Percentiles rank a stretch among this genome's conserved stretches.
These are phyloP conservation scores for Meandrusa payeni DNA, from an alignment of 2,888 invertebrate species.

Conservation along the genomic window DNA sequence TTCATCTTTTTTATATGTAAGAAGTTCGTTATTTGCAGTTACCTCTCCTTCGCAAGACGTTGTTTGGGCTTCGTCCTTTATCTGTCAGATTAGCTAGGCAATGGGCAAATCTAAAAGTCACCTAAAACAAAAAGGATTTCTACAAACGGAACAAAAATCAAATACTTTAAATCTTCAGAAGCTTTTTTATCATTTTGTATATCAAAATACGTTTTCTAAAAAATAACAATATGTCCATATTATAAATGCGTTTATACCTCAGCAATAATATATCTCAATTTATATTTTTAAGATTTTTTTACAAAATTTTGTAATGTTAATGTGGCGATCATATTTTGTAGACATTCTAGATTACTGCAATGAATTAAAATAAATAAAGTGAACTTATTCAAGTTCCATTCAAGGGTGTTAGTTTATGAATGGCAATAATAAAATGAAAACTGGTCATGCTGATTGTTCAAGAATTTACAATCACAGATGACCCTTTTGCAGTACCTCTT, in stretches of 20 bases:
- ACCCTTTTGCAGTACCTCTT: no score
- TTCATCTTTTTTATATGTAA: conserved; percentile 28
- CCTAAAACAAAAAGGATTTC: neutral
- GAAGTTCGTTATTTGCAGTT: conserved; percentile 18
- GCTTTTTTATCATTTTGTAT: conserved; percentile 24
- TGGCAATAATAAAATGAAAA: no score
- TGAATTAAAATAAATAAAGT: no score
- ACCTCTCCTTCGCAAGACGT: conserved; percentile 10
- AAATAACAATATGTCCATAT: neutral
- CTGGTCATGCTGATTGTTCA: no score
- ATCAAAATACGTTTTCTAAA: no score
- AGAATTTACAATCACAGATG: no score
- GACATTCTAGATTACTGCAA: no score
- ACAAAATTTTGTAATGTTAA: no score
- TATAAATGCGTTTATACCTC: conserved; percentile 9
- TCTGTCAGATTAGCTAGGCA: conserved; percentile 32
- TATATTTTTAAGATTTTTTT: no score
- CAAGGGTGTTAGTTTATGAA: no score
- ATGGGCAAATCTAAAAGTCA: conserved; percentile 21
- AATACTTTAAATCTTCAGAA: conserved; percentile 19
- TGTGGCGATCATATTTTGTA: no score
- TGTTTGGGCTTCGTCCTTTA: conserved; percentile 23
- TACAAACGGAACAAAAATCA: neutral
- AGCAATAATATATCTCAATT: conserved; percentile 1
- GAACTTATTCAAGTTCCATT: no score